A percentile compares a stretch with the other conserved stretches of the same genome.
Evolutionary conservation across 2,888 invertebrate genomes (phyloP).

Genomic region (Neocrepidodera transversa): DNA sequence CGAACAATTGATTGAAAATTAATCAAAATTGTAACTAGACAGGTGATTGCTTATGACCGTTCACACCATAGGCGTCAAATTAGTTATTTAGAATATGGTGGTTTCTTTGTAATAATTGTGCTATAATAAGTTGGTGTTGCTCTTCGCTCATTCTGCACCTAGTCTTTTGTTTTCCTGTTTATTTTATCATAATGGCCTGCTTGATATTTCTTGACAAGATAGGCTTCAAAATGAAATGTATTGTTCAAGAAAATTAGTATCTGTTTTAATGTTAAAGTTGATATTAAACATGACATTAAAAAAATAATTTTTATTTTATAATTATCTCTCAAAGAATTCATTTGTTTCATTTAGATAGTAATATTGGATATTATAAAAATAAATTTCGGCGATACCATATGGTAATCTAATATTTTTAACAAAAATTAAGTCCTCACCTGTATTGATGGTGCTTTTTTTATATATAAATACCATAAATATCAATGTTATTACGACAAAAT

Average conservation of each 20-base stretch:
- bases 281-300: no score
- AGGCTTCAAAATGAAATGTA: slow-evolving; percentile 18
- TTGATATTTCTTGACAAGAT: slow-evolving; percentile 10
- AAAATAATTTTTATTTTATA: no score
- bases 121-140: slow-evolving; percentile 36
- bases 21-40: slow-evolving; percentile 63
- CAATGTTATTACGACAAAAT: no score
- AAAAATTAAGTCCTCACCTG: no score
- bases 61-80: slow-evolving; percentile 61
- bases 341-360: no score
- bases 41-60: slow-evolving; percentile 61
- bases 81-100: slow-evolving; percentile 55
- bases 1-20: slow-evolving; percentile 62
- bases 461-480: no score
- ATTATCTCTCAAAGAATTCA: no score
- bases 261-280: slow-evolving; percentile 18
- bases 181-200: slow-evolving; percentile 27
- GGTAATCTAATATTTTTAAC: no score
- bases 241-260: slow-evolving; percentile 27
- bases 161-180: slow-evolving; percentile 39
- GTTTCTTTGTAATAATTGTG: slow-evolving; percentile 48
- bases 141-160: slow-evolving; percentile 33
- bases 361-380: no score
- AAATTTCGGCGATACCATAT: no score
- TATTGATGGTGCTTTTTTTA: no score